Base-by-base conservation (phyloP, 2,888 invertebrate species). In the Torymus aiolomorphi region DNA sequence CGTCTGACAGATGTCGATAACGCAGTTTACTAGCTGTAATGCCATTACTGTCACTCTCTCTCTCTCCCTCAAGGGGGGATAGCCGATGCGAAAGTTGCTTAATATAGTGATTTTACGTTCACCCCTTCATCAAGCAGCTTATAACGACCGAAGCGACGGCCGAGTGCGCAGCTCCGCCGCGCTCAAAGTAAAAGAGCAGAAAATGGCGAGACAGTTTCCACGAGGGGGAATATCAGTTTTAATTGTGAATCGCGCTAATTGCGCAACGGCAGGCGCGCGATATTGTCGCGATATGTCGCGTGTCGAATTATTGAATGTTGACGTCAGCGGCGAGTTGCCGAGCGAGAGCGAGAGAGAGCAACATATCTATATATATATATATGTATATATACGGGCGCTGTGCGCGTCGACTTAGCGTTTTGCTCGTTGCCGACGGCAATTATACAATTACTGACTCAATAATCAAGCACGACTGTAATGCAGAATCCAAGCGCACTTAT, bases 271-370 rank as follows among this genome's bases (percentile, higher is more conserved):
- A 83, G 59, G 24, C 52, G 73, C 83, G 82, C 82, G 76, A 80
- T 83, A 85, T 73, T 73, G 69, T 76, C 83, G 85, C 87, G 86
- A 88, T 86, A 86, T 87, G 89, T 89, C 89, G 89, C 89, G 88
- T 90, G 90, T 88, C 89, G 83, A 89, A 89, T 89, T 89, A 90
- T 89, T 89, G 85, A 83, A 86, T 83, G 87, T 83, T 90, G 88
- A 90, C 88, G 89, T 89, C 88, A 90, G 83, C 82, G 76, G 71
- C 67, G 42, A 42, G 42, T 42, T 42, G 59, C n/a, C 31, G 24
- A 20, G 61, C n/a, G 61, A 52, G 49, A 5, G 65, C n/a, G 74
- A 20, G 8, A 42, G 8, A 42, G 8, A 42, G 8, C 4, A 0
- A 3, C 31, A 31, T 3, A 31, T 24, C 3, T 3, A 31, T 31